Evolutionary conservation across 2,797 vertebrate species (phyloP).

Genomic region (Anguilla anguilla): DNA sequence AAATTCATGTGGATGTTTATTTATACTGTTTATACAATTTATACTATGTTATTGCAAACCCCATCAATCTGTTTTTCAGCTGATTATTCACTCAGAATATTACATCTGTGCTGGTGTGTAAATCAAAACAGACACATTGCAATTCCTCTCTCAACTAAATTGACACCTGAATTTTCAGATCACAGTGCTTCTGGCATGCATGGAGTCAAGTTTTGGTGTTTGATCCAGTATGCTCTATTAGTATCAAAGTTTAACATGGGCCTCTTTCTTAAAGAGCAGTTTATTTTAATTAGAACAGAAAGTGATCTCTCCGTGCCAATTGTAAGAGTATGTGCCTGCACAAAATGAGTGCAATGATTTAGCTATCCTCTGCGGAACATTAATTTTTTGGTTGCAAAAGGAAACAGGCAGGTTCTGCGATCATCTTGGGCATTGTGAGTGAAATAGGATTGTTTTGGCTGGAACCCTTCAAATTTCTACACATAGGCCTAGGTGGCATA

Average conservation of each 20-base stretch:
- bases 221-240: neutral
- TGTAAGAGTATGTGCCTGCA: neutral
- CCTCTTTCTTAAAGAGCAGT: neutral
- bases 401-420: neutral
- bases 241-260: neutral
- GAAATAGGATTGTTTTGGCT: neutral
- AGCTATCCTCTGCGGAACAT: neutral
- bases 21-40: too few relatives aligned
- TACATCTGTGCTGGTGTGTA: too few relatives aligned
- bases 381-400: neutral
- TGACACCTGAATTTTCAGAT: too few relatives aligned
- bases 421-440: neutral
- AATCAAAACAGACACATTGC: too few relatives aligned
- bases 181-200: too few relatives aligned
- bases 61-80: too few relatives aligned
- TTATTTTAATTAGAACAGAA: neutral
- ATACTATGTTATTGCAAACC: too few relatives aligned
- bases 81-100: too few relatives aligned
- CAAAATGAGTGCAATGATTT: neutral
- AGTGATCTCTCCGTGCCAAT: neutral
- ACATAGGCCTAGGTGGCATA: constrained; percentile 21
- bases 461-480: neutral
- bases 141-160: too few relatives aligned
- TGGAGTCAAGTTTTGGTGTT: neutral
- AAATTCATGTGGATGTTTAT: too few relatives aligned